A percentile compares a stretch with the other conserved stretches of the same genome.
Evolutionary conservation across 2,113 vertebrate species (phyloP).

Genomic region (Tringa solitaria): DNA sequence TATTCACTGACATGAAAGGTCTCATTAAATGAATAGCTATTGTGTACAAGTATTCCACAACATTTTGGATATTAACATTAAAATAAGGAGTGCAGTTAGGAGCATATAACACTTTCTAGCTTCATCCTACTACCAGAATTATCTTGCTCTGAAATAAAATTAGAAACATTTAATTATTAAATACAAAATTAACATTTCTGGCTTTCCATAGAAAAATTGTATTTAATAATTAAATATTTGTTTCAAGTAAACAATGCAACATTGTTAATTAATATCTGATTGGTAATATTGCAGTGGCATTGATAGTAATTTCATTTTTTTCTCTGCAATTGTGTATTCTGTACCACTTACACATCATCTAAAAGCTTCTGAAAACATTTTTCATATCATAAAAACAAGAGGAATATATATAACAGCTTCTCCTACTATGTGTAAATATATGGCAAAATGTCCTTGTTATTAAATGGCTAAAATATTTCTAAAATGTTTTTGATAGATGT

Average conservation of each 20-base stretch:
- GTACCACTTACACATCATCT: not conserved
- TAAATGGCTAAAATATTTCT: not conserved
- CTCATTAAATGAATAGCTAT: conserved; percentile 26
- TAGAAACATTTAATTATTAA: not conserved
- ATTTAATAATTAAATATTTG: conserved; percentile 4
- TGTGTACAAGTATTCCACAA: not conserved
- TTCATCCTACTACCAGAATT: not conserved
- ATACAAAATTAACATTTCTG: not conserved
- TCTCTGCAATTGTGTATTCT: not conserved
- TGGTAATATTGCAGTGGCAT: not conserved
- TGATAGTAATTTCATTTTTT: not conserved
- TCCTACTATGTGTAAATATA: not conserved
- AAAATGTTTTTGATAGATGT: not conserved
- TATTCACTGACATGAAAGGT: not conserved
- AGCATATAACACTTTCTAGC: not conserved
- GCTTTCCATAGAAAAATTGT: not conserved
- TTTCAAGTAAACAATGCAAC: not conserved
- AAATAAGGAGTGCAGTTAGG: not conserved
- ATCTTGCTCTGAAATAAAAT: not conserved
- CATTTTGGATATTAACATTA: not conserved
- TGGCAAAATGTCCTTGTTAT: not conserved
- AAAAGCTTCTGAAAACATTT: not conserved
- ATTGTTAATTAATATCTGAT: not conserved
- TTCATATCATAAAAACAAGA: not conserved
- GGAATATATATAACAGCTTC: not conserved